Evolutionary conservation across 92 coral and sea anemone species (phyloP).

Genomic region (Pocillopora meandrina): DNA sequence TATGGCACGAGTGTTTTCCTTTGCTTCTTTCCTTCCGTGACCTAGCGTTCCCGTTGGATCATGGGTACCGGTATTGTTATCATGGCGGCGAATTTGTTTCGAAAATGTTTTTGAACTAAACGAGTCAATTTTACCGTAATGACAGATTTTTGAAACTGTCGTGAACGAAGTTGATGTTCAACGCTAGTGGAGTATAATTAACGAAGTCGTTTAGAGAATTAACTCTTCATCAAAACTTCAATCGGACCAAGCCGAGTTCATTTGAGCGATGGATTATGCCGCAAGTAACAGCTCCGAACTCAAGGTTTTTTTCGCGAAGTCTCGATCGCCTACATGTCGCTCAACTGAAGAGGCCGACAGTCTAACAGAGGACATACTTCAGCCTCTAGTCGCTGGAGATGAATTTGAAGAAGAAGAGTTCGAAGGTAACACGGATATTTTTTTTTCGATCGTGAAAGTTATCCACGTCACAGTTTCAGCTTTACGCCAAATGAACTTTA

Average conservation of each 20-base stretch:
- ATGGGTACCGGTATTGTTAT: neutral
- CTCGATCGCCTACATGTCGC: constrained; percentile 23
- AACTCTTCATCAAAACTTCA: neutral
- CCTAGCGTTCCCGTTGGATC: neutral
- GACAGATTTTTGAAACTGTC: neutral
- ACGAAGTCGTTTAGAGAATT: neutral
- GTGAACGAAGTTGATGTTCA: neutral
- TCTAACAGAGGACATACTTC: constrained; percentile 15
- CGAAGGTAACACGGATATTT: neutral
- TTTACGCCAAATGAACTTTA: neutral
- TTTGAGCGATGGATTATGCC: neutral
- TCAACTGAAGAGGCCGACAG: neutral
- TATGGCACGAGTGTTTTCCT: neutral
- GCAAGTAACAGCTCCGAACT: constrained; percentile 2
- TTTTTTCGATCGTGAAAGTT: neutral
- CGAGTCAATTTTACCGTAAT: neutral
- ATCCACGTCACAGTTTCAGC: neutral
- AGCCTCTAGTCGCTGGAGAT: constrained; percentile 40
- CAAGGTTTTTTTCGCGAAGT: constrained; percentile 12
- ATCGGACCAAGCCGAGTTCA: neutral
- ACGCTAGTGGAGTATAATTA: neutral
- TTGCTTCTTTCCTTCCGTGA: neutral
- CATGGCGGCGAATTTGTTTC: constrained; percentile 1
- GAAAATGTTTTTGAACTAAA: neutral
- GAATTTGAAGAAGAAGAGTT: constrained; percentile 35